phyloP scores from a whole-genome alignment of 2,113 vertebrate species.

The Archilochus colubris region DNA sequence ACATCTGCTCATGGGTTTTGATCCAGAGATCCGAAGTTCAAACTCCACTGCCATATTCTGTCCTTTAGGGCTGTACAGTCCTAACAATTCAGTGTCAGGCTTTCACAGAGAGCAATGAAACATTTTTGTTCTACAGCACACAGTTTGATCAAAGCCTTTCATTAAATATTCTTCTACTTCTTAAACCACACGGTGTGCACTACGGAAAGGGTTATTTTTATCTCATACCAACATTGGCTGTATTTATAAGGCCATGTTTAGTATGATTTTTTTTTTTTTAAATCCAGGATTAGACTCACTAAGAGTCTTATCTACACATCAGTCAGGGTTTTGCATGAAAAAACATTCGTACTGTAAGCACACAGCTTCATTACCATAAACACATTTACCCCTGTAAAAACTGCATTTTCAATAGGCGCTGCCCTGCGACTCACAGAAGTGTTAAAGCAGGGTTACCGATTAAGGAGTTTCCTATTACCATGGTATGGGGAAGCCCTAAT shows the following conservation, averaged over 20 bases:
- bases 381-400: neutral
- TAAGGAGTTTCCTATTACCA: neutral
- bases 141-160: neutral
- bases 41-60: neutral
- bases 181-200: neutral
- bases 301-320: neutral
- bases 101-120: neutral
- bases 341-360: neutral
- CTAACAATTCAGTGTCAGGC: neutral
- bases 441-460: neutral
- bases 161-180: neutral
- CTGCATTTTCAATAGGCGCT: neutral
- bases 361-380: neutral
- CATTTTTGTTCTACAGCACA: neutral
- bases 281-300: conserved; percentile 19
- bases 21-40: neutral
- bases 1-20: neutral
- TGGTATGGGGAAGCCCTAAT: neutral
- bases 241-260: neutral
- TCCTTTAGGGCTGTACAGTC: neutral
- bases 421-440: neutral
- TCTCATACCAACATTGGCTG: neutral
- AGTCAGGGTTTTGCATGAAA: neutral
- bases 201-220: neutral
- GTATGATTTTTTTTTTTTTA: neutral